Evolutionary conservation across 2,888 invertebrate genomes (phyloP).

Genomic region (Tineola bisselliella): DNA sequence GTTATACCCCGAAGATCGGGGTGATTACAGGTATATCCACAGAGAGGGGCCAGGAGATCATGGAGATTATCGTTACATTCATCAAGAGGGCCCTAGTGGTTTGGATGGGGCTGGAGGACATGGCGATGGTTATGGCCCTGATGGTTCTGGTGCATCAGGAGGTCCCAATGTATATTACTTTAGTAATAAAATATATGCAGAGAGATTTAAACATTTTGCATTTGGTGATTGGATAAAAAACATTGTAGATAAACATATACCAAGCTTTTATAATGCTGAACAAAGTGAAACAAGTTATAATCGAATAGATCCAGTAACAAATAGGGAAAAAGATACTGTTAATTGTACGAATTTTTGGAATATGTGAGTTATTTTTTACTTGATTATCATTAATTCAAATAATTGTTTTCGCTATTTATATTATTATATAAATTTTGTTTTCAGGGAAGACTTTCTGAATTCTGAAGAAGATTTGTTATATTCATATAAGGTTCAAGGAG

Average conservation of each 20-base stretch:
- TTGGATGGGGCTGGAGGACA: slow-evolving; percentile 16
- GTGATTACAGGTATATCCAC: slow-evolving; percentile 61
- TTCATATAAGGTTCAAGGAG: neutral
- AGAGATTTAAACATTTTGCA: slow-evolving; percentile 5
- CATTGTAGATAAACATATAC: slow-evolving; percentile 1
- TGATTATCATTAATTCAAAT: neutral
- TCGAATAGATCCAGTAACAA: neutral
- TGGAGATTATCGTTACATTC: slow-evolving; percentile 21
- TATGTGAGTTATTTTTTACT: neutral
- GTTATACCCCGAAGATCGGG: slow-evolving; percentile 45
- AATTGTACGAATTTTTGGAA: slow-evolving; percentile 1
- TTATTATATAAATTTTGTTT: neutral
- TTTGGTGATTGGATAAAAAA: neutral
- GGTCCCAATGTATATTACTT: slow-evolving; percentile 21
- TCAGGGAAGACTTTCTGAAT: neutral
- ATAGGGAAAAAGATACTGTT: neutral
- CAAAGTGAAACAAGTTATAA: slow-evolving; percentile 6
- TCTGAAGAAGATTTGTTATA: neutral
- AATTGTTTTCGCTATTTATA: neutral
- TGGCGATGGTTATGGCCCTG: slow-evolving; percentile 16
- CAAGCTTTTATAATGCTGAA: slow-evolving; percentile 8
- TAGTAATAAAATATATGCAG: slow-evolving; percentile 4
- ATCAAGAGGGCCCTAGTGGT: slow-evolving; percentile 17
- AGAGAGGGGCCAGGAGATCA: slow-evolving; percentile 40
- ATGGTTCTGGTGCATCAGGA: slow-evolving; percentile 19